Conservation (phyloP, 2,888 invertebrate species). For the Sinhomidia bicolor region DNA sequence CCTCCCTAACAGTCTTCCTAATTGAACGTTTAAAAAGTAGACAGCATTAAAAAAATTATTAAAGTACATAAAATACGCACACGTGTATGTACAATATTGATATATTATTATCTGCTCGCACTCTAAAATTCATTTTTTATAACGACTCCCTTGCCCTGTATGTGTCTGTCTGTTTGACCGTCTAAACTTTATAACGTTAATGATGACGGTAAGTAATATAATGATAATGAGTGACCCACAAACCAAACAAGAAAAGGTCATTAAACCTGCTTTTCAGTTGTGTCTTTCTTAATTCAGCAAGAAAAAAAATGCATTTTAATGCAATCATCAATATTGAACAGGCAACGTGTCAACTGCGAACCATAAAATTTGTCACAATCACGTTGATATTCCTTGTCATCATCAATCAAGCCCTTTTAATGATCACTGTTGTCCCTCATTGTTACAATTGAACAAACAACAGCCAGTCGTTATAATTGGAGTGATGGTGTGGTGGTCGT, state of each 20-base stretch:
- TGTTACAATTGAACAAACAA: conserved; percentile 29
- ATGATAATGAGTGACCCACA: conserved; percentile 31
- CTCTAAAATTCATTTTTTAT: too few relatives aligned
- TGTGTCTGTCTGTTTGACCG: too few relatives aligned
- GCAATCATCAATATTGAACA: conserved; percentile 41
- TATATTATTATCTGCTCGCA: too few relatives aligned
- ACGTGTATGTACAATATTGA: background rate
- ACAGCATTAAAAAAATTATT: too few relatives aligned
- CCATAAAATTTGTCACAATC: conserved; percentile 71
- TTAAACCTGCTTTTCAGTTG: conserved; percentile 19
- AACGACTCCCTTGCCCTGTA: too few relatives aligned
- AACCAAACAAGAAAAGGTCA: conserved; percentile 38
- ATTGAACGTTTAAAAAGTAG: conserved; percentile 15
- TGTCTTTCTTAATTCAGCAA: conserved; percentile 11
- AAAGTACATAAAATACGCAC: background rate
- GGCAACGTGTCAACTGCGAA: conserved; percentile 56
- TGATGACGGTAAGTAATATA: too few relatives aligned
- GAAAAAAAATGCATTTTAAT: conserved; percentile 31
- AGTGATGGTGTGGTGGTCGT: conserved; percentile 17
- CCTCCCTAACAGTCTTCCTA: conserved; percentile 12
- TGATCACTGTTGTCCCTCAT: conserved; percentile 29
- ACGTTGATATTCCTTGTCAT: conserved; percentile 58
- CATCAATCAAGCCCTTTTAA: conserved; percentile 56
- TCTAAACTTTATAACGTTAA: too few relatives aligned
- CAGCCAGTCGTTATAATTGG: conserved; percentile 32